Conservation (phyloP, 2,113 vertebrate genomes). For the Peromyscus maniculatus region DNA sequence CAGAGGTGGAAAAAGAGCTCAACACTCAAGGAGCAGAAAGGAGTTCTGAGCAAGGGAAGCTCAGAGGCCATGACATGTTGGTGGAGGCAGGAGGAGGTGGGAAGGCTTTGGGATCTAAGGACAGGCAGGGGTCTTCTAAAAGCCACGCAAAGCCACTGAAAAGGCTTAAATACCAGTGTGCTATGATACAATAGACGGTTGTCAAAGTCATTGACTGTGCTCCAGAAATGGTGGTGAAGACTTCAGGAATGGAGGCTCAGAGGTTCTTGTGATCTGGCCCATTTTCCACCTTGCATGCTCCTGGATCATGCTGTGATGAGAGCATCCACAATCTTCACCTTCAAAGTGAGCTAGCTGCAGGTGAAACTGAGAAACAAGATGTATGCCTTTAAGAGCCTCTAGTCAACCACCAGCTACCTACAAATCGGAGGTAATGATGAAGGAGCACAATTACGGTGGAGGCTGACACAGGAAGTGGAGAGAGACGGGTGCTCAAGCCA, state of each 20-base stretch:
- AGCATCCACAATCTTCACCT: not conserved
- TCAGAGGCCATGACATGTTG: rapidly evolving
- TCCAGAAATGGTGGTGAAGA: not conserved
- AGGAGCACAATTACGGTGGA: not conserved
- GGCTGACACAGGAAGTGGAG: rapidly evolving
- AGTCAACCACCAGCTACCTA: not conserved
- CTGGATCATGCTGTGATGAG: not conserved
- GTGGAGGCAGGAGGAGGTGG: no score
- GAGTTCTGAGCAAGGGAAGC: not conserved
- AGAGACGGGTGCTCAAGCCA: not conserved
- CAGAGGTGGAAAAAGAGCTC: not conserved
- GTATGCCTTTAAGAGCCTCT: not conserved
- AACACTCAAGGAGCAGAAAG: not conserved
- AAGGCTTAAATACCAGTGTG: not conserved
- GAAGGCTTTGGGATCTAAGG: not conserved
- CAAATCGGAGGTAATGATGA: not conserved
- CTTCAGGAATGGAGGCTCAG: not conserved
- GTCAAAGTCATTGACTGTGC: not conserved
- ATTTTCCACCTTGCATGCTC: not conserved
- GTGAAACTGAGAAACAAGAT: not conserved
- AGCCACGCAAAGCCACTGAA: not conserved
- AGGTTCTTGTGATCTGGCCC: not conserved
- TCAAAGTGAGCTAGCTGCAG: not conserved
- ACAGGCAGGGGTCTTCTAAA: not conserved
- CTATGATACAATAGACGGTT: not conserved